Conservation (phyloP, 2,888 invertebrate species). For the Helleia helle region DNA sequence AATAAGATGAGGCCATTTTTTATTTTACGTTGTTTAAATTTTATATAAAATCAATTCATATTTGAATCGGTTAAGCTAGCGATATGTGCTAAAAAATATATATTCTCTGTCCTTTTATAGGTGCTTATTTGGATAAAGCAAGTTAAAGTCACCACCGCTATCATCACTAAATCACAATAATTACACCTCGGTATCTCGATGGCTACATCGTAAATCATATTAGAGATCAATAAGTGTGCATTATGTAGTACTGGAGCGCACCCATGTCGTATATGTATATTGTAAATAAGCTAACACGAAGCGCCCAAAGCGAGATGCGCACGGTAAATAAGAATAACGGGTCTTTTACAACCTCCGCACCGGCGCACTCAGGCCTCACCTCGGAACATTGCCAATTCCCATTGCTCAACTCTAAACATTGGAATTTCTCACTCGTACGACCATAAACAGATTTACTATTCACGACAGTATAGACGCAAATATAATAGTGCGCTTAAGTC, state of each 20-base stretch:
- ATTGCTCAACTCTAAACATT: slow-evolving; percentile 59
- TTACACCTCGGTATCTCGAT: no score
- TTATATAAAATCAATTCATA: no score
- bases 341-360: slow-evolving; percentile 61
- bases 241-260: slow-evolving; percentile 18
- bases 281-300: slow-evolving; percentile 47
- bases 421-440: slow-evolving; percentile 64
- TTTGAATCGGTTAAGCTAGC: no score
- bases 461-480: slow-evolving; percentile 28
- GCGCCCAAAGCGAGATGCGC: slow-evolving; percentile 63
- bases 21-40: no score
- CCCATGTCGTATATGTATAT: slow-evolving; percentile 20
- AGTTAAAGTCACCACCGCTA: no score
- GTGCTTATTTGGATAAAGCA: no score
- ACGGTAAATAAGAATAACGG: slow-evolving; percentile 71
- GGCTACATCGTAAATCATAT: no score
- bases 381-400: slow-evolving; percentile 70
- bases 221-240: slow-evolving; percentile 9
- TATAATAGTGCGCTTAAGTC: slow-evolving; percentile 21
- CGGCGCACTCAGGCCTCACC: slow-evolving; percentile 46
- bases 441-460: slow-evolving; percentile 56
- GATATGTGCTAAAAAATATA: no score
- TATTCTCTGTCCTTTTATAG: no score
- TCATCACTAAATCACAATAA: no score
- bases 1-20: no score